A percentile compares a stretch with the other conserved stretches of the same genome.
Evolutionary conservation across 2,797 vertebrate genomes (phyloP).

Genomic region (Pogonophryne albipinna): DNA sequence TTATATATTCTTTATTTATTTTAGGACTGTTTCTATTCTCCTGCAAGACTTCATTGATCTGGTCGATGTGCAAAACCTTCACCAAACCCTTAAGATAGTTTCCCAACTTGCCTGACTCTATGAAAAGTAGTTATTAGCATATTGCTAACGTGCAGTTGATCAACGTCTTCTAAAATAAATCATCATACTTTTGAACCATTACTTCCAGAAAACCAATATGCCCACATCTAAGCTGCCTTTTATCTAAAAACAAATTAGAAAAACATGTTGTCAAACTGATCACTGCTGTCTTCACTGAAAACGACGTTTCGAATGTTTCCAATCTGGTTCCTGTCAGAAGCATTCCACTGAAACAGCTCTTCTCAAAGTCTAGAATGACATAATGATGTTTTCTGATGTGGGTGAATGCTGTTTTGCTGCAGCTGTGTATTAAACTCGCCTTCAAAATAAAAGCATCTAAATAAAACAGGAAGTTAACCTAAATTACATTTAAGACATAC

Average conservation of each 20-base stretch:
- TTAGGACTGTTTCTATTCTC: background rate
- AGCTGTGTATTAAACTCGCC: background rate
- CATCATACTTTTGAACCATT: background rate
- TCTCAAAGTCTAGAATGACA: constrained; percentile 4
- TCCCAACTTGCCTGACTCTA: background rate
- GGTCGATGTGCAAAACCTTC: background rate
- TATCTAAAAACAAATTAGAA: background rate
- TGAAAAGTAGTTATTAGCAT: background rate
- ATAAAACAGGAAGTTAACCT: no score
- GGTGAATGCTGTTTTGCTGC: background rate
- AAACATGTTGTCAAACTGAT: background rate
- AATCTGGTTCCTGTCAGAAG: background rate
- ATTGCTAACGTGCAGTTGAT: background rate
- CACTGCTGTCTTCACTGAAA: background rate
- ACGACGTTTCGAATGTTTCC: background rate
- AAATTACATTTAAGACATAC: no score
- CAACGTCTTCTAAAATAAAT: constrained; percentile 1
- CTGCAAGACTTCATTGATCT: background rate
- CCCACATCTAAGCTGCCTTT: background rate
- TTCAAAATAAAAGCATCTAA: no score
- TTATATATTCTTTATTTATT: background rate
- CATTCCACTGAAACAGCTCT: background rate
- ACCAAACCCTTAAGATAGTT: background rate
- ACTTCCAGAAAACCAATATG: background rate
- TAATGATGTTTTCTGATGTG: background rate